Percentiles rank a stretch among this genome's conserved stretches.
Evolutionary conservation across 2,888 invertebrate genomes (phyloP).

Genomic region (Hirtodrosophila confusa): DNA sequence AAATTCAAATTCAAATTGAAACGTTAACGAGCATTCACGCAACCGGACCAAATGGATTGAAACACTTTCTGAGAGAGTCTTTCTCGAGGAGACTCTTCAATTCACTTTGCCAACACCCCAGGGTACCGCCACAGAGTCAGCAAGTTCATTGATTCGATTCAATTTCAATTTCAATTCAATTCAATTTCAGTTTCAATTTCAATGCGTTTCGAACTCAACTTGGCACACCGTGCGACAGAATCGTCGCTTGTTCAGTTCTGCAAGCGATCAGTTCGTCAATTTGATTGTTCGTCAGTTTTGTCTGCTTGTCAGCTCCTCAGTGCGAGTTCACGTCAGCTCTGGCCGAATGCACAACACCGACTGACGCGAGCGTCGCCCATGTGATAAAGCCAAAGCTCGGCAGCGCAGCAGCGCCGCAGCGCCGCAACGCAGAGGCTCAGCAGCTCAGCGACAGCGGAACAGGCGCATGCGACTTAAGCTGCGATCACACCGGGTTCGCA

Average conservation of each 20-base stretch:
- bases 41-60: conserved; percentile 16
- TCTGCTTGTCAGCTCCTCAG: not conserved
- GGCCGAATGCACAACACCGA: conserved; percentile 72
- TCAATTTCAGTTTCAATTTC: too few species aligned
- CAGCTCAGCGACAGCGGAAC: conserved; percentile 25
- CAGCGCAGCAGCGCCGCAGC: conserved; percentile 7
- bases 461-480: conserved; percentile 13
- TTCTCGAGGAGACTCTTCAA: not conserved
- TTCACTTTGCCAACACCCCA: conserved; percentile 15
- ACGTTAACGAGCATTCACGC: conserved; percentile 15
- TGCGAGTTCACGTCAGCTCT: conserved; percentile 63
- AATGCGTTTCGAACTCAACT: conserved; percentile 5
- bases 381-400: conserved; percentile 45
- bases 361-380: conserved; percentile 49
- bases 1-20: too few species aligned
- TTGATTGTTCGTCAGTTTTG: not conserved
- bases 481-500: conserved; percentile 9
- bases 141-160: conserved; percentile 1
- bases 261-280: conserved; percentile 9
- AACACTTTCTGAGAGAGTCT: conserved; percentile 10
- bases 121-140: conserved; percentile 11
- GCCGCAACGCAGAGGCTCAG: conserved; percentile 30
- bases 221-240: conserved; percentile 5
- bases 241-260: not conserved
- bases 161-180: too few species aligned